phyloP scores from a whole-genome alignment of 1,140 invertebrate genomes.

The Apis dorsata region DNA sequence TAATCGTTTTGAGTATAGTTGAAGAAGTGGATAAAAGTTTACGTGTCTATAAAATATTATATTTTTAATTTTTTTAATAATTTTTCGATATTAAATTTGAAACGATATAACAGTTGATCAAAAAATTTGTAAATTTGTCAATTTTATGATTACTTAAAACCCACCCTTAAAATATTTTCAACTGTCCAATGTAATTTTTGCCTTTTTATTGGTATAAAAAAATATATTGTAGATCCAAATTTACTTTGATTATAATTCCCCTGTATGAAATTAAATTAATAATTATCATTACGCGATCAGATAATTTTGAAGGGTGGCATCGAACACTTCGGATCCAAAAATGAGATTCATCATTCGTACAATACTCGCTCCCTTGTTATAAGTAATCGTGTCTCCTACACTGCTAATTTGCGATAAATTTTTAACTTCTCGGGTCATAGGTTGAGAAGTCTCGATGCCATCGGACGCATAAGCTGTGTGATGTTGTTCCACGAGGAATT shows the following conservation, averaged over 20 bases:
- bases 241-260: too few species aligned
- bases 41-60: too few species aligned
- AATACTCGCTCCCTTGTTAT: conserved; percentile 85
- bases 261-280: too few species aligned
- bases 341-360: conserved; percentile 89
- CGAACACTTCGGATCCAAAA: conserved; percentile 85
- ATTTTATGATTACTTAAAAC: too few species aligned
- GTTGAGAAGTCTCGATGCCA: conserved; percentile 57
- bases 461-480: conserved; percentile 67
- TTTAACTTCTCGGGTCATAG: conserved; percentile 68
- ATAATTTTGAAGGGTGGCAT: conserved; percentile 82
- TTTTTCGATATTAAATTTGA: too few species aligned
- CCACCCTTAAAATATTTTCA: too few species aligned
- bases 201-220: too few species aligned
- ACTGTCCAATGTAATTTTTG: too few species aligned
- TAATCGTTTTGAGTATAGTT: not conserved
- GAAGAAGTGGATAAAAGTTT: not conserved
- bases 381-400: conserved; percentile 87
- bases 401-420: conserved; percentile 81
- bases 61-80: too few species aligned
- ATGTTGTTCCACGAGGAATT: conserved; percentile 77
- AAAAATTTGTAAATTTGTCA: too few species aligned
- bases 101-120: too few species aligned
- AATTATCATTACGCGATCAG: conserved; percentile 75
- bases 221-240: too few species aligned